Conservation (phyloP, 2,888 invertebrate species). For the Acrobasis repandana region DNA sequence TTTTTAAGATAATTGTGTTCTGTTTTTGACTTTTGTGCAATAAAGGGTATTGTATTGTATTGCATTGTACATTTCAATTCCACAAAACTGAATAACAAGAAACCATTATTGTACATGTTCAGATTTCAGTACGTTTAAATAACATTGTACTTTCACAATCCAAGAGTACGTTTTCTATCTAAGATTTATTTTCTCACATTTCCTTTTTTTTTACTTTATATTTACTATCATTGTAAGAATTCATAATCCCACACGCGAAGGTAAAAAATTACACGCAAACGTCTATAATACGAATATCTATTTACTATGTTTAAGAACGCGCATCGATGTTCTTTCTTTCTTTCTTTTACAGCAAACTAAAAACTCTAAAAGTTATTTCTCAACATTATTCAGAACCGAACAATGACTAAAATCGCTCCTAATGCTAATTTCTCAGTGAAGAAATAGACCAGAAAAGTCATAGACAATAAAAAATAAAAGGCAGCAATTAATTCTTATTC, state of each 20-base stretch:
- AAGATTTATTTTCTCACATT: background rate
- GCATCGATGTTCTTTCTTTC: too few species aligned
- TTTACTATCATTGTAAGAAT: background rate
- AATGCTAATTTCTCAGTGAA: slow-evolving; percentile 31
- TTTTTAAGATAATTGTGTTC: too few species aligned
- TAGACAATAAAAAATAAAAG: slow-evolving; percentile 36
- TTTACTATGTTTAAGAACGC: background rate
- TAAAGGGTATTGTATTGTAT: too few species aligned
- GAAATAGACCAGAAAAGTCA: slow-evolving; percentile 34
- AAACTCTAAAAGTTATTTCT: slow-evolving; percentile 4
- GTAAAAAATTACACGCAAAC: background rate
- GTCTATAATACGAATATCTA: slow-evolving; percentile 3
- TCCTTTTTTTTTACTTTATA: background rate
- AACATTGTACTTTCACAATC: background rate
- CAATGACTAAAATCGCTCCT: slow-evolving; percentile 22
- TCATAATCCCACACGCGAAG: background rate
- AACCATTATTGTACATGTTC: background rate
- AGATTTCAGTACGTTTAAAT: background rate
- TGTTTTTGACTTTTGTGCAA: too few species aligned
- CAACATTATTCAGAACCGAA: slow-evolving; percentile 26
- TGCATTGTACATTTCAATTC: background rate
- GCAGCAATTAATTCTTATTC: slow-evolving; percentile 53
- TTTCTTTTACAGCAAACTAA: background rate
- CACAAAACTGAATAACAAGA: background rate
- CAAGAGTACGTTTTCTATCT: background rate